Evolutionary conservation across 2,113 vertebrate species (phyloP).

Genomic region (Solenodon paradoxus): DNA sequence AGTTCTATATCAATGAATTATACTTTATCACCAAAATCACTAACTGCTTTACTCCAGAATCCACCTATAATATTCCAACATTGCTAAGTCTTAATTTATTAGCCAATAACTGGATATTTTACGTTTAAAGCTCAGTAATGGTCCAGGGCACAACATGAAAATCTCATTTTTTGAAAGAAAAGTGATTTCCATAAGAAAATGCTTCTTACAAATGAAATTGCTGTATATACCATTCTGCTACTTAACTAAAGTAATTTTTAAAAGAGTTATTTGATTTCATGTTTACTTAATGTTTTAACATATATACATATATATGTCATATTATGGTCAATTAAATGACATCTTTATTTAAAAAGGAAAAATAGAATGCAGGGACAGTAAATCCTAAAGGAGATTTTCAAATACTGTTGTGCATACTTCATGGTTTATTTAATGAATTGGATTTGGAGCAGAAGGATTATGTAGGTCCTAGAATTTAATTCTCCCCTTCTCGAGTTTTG

Average conservation of each 20-base stretch:
- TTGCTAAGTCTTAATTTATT: neutral
- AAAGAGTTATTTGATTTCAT: slow-evolving; percentile 5
- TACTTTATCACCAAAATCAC: neutral
- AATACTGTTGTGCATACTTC: neutral
- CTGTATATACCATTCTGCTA: neutral
- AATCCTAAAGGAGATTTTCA: neutral
- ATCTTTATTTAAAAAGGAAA: slow-evolving; percentile 7
- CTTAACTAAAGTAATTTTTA: neutral
- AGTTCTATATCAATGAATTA: neutral
- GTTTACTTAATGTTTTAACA: slow-evolving; percentile 31
- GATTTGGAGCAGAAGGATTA: neutral
- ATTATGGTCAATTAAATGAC: neutral
- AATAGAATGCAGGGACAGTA: neutral
- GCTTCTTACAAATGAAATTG: neutral
- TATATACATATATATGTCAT: neutral
- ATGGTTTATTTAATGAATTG: slow-evolving; percentile 7
- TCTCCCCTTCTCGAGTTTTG: slow-evolving; percentile 29
- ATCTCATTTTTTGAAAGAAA: neutral
- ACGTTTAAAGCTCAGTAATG: neutral
- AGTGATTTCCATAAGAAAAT: neutral
- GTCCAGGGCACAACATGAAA: neutral
- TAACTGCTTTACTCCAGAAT: neutral
- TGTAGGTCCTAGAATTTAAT: neutral
- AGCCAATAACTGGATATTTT: slow-evolving; percentile 8
- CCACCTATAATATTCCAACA: slow-evolving; percentile 14